Base-by-base conservation (phyloP, 2,888 invertebrate genomes). In the Chaetogeoica ovagalla region DNA sequence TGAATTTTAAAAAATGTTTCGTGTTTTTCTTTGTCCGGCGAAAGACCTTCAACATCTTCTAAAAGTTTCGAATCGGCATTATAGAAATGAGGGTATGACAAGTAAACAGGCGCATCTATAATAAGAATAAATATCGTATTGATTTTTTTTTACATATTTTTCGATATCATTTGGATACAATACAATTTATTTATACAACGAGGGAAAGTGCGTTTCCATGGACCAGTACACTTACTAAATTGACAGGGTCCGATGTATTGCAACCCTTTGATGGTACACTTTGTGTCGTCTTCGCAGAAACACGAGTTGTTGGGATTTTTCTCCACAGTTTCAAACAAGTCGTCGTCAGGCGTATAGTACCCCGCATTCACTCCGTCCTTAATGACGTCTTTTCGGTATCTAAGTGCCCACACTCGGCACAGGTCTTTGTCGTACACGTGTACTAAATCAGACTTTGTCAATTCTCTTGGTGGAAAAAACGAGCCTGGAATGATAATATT, bases 31-130 rank as follows among this genome's bases (percentile, higher is more conserved):
- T 89, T 87, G 15, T 89, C 87, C 0, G 95, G 94, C 4, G 88
- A 88, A 13, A 95, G 87, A 3, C 95, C 95, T 73, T 92, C 91
- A 19, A 94, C 91, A 0, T 90, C 89, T 0, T 90, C 87, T 21
- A 92, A 85, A 0, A 94, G 88, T 19, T 87, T 87, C 0, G 91
- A 91, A 85, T 94, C 93, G 0, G 94, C 92, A 83, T 94, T 91
- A 86, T 91, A 93, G 87, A 96, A 97, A 85, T 96, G 96, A 0
- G 96, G 96, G 86, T 92, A 94, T 0, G 96, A 96, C 13, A 96
- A 88, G 84, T 93, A 94, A 0, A 96, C 92, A 0, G 96, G 96
- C 0, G 95, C 95, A 85, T 92, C 94, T 94, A 86, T 6, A 87
- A 87, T 76, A 81, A 79, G 76, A 83, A 68, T 2, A 63, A 63